Conservation (phyloP, 1,140 invertebrate species). For the Dinoponera quadriceps region DNA sequence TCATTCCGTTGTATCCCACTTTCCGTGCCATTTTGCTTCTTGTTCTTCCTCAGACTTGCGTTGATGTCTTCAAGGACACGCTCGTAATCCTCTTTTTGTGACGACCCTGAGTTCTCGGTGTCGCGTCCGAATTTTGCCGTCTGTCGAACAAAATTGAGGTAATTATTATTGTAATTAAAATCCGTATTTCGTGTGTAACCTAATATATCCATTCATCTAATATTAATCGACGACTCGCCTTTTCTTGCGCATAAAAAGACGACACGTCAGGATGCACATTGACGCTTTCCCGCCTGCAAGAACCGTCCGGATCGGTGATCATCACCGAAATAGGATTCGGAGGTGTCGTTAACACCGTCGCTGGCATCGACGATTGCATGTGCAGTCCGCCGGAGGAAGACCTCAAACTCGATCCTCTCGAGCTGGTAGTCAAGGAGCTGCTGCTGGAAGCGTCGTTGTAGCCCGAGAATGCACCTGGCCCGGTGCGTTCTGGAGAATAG, state of each 20-base stretch:
- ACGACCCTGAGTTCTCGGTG: conserved; percentile 45
- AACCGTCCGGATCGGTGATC: conserved; percentile 80
- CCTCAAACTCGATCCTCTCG: conserved; percentile 76
- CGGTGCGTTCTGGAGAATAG: conserved; percentile 73
- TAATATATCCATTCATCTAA: background rate
- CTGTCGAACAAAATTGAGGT: background rate
- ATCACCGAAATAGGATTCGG: conserved; percentile 80
- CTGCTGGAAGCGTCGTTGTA: conserved; percentile 80
- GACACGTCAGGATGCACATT: conserved; percentile 58
- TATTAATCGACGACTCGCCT: conserved; percentile 59
- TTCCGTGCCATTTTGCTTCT: conserved; percentile 57
- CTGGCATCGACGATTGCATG: conserved; percentile 68
- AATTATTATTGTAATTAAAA: conserved; percentile 1
- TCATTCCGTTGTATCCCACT: conserved; percentile 66
- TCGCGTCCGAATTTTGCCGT: background rate
- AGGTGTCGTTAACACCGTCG: conserved; percentile 61
- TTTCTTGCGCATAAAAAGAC: conserved; percentile 78
- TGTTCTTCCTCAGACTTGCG: conserved; percentile 68
- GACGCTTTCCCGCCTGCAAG: conserved; percentile 73
- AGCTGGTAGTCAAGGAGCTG: conserved; percentile 79
- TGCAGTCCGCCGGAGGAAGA: conserved; percentile 79
- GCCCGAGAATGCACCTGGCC: conserved; percentile 74
- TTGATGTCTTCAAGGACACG: conserved; percentile 74
- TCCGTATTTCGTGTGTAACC: no score
- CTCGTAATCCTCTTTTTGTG: conserved; percentile 77